phyloP scores from a whole-genome alignment of 2,888 invertebrate species.

The Cactoblastis cactorum region DNA sequence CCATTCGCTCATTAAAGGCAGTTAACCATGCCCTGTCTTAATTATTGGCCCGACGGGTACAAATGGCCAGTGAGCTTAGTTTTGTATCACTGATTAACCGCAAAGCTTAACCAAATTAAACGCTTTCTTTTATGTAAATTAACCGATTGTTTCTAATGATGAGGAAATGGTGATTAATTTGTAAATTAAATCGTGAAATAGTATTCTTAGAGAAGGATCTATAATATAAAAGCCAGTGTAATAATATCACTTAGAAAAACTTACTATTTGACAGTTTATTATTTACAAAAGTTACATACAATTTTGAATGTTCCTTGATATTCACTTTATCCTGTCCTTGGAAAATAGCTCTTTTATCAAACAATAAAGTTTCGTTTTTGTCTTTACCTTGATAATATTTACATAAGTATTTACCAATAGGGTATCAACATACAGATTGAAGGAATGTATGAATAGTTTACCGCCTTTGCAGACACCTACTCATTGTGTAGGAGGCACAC shows the following conservation, averaged over 20 bases:
- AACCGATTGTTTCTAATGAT: conserved; percentile 58
- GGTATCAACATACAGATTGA: conserved; percentile 20
- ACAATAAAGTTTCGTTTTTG: conserved; percentile 14
- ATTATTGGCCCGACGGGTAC: conserved; percentile 67
- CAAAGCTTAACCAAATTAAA: conserved; percentile 65
- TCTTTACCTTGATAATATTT: conserved; percentile 27
- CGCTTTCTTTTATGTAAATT: conserved; percentile 73
- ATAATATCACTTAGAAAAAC: too few species aligned
- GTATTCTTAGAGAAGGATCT: conserved; percentile 37
- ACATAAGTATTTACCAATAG: conserved; percentile 22
- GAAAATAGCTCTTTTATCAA: neutral
- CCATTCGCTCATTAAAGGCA: conserved; percentile 55
- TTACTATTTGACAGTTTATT: too few species aligned
- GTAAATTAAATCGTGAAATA: conserved; percentile 36
- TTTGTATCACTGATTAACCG: conserved; percentile 64
- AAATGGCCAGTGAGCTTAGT: conserved; percentile 64
- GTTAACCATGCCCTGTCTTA: conserved; percentile 62
- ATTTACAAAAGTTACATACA: too few species aligned
- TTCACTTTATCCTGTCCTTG: too few species aligned
- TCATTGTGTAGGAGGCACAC: conserved; percentile 23
- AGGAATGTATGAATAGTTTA: conserved; percentile 13
- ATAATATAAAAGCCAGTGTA: neutral
- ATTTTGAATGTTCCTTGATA: too few species aligned
- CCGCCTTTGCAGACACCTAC: conserved; percentile 22
- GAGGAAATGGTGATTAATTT: conserved; percentile 46